These are phyloP conservation scores for Ictalurus punctatus DNA, from an alignment of 2,113 vertebrate genomes.

Conservation along the genomic window DNA sequence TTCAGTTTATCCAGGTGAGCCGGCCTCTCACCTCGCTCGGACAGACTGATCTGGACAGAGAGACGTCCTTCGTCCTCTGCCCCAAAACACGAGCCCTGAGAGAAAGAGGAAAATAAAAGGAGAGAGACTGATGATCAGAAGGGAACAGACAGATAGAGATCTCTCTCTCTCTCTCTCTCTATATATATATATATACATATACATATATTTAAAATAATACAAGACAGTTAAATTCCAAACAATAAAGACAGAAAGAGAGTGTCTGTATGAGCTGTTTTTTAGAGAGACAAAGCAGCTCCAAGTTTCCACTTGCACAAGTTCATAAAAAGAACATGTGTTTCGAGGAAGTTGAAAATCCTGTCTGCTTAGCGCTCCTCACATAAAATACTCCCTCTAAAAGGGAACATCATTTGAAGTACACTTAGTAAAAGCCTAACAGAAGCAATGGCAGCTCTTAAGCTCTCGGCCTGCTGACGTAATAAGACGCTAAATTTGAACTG, in stretches of 20 bases:
- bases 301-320: not conserved
- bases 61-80: constrained; percentile 73
- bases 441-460: not conserved
- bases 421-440: not conserved
- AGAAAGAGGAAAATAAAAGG: constrained; percentile 33
- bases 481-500: not conserved
- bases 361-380: not conserved
- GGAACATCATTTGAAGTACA: not conserved
- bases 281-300: not conserved
- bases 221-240: not conserved
- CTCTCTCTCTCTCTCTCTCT: too few relatives aligned
- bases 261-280: too few relatives aligned
- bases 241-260: not conserved
- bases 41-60: constrained; percentile 88
- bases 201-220: too few relatives aligned
- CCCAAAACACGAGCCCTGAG: constrained; percentile 80
- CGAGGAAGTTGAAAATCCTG: not conserved
- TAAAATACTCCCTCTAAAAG: not conserved
- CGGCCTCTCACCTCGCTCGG: constrained; percentile 78
- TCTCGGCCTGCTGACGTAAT: not conserved
- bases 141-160: not conserved
- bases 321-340: not conserved
- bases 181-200: too few relatives aligned
- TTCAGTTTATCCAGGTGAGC: constrained; percentile 88
- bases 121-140: not conserved